Base-by-base conservation (phyloP, 2,888 invertebrate genomes). In the Dicyrtoma fusca region DNA sequence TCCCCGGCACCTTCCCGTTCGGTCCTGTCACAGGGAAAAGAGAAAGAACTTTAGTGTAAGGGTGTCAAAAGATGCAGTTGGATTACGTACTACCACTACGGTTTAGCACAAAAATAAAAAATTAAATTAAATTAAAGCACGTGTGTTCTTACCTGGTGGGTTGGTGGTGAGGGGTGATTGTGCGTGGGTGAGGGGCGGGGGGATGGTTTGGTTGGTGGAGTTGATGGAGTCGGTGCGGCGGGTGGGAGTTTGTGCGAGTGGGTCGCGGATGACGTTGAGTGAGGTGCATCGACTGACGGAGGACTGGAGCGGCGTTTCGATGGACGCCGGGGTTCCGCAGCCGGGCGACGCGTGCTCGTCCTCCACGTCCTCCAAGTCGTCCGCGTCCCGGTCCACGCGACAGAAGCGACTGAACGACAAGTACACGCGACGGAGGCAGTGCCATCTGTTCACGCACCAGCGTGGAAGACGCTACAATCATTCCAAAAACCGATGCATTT, bases 251-350 rank as follows among this genome's bases (percentile, higher is more conserved):
- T 81, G 79, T 53, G 82, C 83, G 71, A 84, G 83, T 23, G 85
- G 85, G 77, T 86, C 86, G 82, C 86, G 88, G 82, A 93, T 92
- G 80, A 92, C 91, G 84, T 92, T 92, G 79, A 94, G 86, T 74
- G 93, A 93, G 71, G 92, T 91, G 84, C 93, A 83, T 85, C 92
- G 89, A 63, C 93, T 93, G 77, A 92, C 92, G 73, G 92, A 90
- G 84, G 92, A 92, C 84, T 92, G 92, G 79, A 94, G 87, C 71
- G 93, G 92, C 75, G 94, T 94, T 84, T 94, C 94, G 74, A 91
- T 89, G 59, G 93, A 92, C 72, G 92, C 89, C 14, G 84, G 85
- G 21, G 85, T 85, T 34, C 84, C 84, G 80, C 83, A 84, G 21
- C 83, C 83, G 34, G 81, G 81, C 21, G 81, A 81, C 42, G 75